phyloP scores from a whole-genome alignment of 2,113 vertebrate species.

The Progne subis region DNA sequence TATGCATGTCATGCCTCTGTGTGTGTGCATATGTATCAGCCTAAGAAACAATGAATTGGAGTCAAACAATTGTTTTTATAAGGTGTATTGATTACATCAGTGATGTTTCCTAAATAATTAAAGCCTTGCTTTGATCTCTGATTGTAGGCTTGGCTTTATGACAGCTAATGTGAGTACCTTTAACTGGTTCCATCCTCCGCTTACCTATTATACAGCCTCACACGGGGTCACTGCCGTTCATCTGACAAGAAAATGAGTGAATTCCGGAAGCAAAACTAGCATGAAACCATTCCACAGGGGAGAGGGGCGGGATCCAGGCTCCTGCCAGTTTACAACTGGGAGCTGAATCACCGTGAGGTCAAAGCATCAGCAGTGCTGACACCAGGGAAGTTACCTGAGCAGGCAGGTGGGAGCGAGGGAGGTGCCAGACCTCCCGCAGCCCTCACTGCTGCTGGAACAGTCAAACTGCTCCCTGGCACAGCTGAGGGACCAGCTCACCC shows the following conservation, averaged over 20 bases:
- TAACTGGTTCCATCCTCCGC: background rate
- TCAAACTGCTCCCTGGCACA: background rate
- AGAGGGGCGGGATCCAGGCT: background rate
- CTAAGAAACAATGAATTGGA: background rate
- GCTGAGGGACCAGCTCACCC: accelerated
- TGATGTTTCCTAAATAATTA: conserved; percentile 57
- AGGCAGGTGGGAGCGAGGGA: background rate
- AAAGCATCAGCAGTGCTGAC: background rate
- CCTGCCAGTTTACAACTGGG: background rate
- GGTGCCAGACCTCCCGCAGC: background rate
- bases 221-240: background rate
- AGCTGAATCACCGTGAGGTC: background rate
- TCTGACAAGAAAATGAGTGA: conserved; percentile 36
- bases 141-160: conserved; percentile 38
- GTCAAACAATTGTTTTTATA: conserved; percentile 24
- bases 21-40: background rate
- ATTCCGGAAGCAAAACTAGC: conserved; percentile 35
- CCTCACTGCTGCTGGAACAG: background rate
- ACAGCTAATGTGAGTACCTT: conserved; percentile 18
- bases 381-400: background rate
- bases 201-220: background rate
- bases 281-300: background rate
- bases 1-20: background rate
- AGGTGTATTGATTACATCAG: conserved; percentile 52
- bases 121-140: conserved; percentile 51